Evolutionary conservation across 2,888 invertebrate species (phyloP).

Genomic region (Xestia ashworthii): DNA sequence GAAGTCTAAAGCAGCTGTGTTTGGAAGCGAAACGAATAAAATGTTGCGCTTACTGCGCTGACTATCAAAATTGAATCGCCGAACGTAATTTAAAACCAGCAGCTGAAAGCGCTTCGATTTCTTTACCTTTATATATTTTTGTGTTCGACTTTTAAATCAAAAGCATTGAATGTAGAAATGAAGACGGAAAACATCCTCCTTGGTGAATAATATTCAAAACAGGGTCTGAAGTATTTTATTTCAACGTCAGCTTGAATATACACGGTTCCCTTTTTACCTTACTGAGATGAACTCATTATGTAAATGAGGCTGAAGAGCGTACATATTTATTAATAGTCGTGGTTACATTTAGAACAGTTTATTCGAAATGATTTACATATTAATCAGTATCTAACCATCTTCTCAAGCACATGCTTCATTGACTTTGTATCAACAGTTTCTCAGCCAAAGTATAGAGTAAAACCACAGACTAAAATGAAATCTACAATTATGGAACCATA

Average conservation of each 20-base stretch:
- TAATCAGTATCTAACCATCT: not conserved
- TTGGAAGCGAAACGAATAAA: conserved; percentile 59
- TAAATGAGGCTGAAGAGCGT: conserved; percentile 10
- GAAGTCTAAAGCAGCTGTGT: conserved; percentile 57
- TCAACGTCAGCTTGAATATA: conserved; percentile 21
- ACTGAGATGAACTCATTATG: conserved; percentile 21
- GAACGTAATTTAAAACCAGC: conserved; percentile 32
- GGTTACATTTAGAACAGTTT: conserved; percentile 6
- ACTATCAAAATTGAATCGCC: conserved; percentile 48
- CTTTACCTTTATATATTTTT: conserved; percentile 15
- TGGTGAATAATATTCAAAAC: conserved; percentile 28
- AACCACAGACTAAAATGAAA: conserved; percentile 27
- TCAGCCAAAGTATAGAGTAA: not conserved
- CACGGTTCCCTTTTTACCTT: conserved; percentile 11
- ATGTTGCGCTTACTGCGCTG: conserved; percentile 47
- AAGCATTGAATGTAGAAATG: conserved; percentile 21
- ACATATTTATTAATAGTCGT: conserved; percentile 17
- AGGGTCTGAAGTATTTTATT: conserved; percentile 17
- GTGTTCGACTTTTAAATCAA: conserved; percentile 27
- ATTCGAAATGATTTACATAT: not conserved
- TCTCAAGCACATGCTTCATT: conserved; percentile 15
- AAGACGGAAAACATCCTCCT: conserved; percentile 6
- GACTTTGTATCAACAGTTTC: conserved; percentile 18
- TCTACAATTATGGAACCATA: conserved; percentile 28
- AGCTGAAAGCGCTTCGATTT: conserved; percentile 38